Base-by-base conservation (phyloP, 2,113 vertebrate genomes). In the Dasypus novemcinctus region DNA sequence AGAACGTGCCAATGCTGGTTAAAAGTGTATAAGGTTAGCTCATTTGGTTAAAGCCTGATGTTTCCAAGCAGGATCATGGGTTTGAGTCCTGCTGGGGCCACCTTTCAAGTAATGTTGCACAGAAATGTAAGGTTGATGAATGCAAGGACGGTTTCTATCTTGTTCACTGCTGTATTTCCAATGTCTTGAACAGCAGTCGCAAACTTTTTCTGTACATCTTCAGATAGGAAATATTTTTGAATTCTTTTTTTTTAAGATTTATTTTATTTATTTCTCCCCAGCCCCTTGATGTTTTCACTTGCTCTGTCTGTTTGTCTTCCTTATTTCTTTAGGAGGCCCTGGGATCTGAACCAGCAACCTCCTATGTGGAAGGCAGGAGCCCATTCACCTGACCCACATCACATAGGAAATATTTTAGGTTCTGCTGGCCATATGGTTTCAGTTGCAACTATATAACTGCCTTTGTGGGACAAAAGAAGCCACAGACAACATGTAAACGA, bases 61-160 rank as follows among this genome's bases (percentile, higher is more conserved):
- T 91, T 76, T 93, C 59, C 49, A 86, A 94, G 52, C 43, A 92
- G 59, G 63, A 71, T 83, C 36, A 84, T 87, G 18, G 36, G 43
- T 21, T 14, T 75, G 41, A 95, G 52, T 79, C 49, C 57, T 31
- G 21, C 41, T 43, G 4, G 31, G 72, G 36, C 8, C 64, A 29
- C 81, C 31, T 90, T 79, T 79, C 95, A 78, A 66, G 31, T 25
- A 68, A 83, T 43, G 23, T 66, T 59, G 43, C 8, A 59, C 46
- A 36, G n/a, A 38, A 52, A 86, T 46, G 2, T 57, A 85, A 88
- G 71, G 2, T 95, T 74, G 64, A 15, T 74, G n/a, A 89, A 72
- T 21, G 23, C 66, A 92, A 92, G 49, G 57, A 63, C 38, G 52
- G 6, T 57, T 29, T 87, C 71, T 87, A 36, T 36, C 71, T 66